These are phyloP conservation scores for Peribatodes rhomboidaria DNA, from an alignment of 2,888 invertebrate species.

Conservation along the genomic window DNA sequence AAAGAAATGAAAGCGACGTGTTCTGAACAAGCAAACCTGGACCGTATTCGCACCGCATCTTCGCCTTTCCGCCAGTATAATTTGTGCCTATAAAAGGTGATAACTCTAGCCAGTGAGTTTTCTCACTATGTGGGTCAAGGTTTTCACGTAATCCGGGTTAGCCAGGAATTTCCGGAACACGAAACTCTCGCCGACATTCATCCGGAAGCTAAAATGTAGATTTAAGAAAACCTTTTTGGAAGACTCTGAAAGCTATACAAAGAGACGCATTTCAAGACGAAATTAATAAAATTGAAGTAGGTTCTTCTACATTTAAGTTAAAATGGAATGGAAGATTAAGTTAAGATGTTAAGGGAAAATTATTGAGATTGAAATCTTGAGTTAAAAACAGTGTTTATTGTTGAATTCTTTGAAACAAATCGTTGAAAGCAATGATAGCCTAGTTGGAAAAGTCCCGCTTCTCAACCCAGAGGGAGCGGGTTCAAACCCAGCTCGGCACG, in stretches of 20 bases:
- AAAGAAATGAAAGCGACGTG: too few species aligned
- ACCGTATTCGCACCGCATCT: too few species aligned
- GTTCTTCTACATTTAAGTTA: background rate
- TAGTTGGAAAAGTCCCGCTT: too few species aligned
- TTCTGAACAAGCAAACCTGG: too few species aligned
- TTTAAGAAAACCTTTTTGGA: background rate
- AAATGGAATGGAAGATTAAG: too few species aligned
- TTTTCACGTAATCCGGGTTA: constrained; percentile 19
- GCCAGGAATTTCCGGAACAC: constrained; percentile 18
- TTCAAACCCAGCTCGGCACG: too few species aligned
- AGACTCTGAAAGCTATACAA: background rate
- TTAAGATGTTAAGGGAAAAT: background rate
- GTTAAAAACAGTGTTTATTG: background rate
- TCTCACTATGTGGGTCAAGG: constrained; percentile 24
- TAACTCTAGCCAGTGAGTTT: constrained; percentile 1
- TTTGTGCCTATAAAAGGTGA: too few species aligned
- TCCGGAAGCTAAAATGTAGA: constrained; percentile 15
- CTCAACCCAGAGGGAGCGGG: too few species aligned
- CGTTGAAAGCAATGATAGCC: too few species aligned
- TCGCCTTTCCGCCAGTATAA: too few species aligned
- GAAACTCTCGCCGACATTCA: constrained; percentile 2
- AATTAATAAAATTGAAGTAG: background rate
- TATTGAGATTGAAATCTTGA: background rate
- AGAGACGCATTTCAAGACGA: background rate
- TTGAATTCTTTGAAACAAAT: too few species aligned